A percentile compares a stretch with the other conserved stretches of the same genome.
Conservation (phyloP, 1,140 invertebrate genomes). For the Eueides isabella region DNA sequence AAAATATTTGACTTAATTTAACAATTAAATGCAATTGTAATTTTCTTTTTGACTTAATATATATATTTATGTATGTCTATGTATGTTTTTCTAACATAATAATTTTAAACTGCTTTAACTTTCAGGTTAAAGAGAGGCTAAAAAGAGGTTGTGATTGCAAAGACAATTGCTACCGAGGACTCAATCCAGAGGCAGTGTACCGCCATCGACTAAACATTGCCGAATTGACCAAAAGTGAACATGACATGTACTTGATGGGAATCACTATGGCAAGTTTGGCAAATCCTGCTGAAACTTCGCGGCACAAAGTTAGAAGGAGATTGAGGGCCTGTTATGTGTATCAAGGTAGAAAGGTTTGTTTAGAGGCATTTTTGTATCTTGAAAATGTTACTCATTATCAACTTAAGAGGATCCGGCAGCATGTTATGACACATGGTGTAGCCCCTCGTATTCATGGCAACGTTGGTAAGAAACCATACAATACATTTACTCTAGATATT, state of each 20-base stretch:
- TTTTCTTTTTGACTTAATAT: too few species aligned
- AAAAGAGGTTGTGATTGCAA: conserved; percentile 89
- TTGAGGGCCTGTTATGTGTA: conserved; percentile 89
- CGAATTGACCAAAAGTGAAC: conserved; percentile 89
- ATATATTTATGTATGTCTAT: background rate
- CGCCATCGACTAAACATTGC: conserved; percentile 90
- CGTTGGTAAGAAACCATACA: conserved; percentile 91
- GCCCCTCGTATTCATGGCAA: conserved; percentile 90
- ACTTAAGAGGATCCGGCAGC: conserved; percentile 89
- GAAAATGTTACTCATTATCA: conserved; percentile 92
- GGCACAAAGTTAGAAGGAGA: conserved; percentile 88
- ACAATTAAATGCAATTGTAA: too few species aligned
- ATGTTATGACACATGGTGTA: conserved; percentile 90
- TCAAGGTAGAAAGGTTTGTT: conserved; percentile 88
- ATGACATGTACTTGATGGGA: conserved; percentile 90
- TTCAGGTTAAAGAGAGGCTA: conserved; percentile 87
- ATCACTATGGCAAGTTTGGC: conserved; percentile 90
- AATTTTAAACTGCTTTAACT: conserved; percentile 46
- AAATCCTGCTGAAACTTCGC: conserved; percentile 88
- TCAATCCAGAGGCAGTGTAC: conserved; percentile 89
- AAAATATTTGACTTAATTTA: too few species aligned
- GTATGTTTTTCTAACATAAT: background rate
- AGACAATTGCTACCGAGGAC: conserved; percentile 88
- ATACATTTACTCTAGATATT: conserved; percentile 90
- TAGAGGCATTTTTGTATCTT: conserved; percentile 90